These are phyloP conservation scores for Brevipalpus yothersi DNA, from an alignment of 1,140 invertebrate genomes.

Conservation along the genomic window DNA sequence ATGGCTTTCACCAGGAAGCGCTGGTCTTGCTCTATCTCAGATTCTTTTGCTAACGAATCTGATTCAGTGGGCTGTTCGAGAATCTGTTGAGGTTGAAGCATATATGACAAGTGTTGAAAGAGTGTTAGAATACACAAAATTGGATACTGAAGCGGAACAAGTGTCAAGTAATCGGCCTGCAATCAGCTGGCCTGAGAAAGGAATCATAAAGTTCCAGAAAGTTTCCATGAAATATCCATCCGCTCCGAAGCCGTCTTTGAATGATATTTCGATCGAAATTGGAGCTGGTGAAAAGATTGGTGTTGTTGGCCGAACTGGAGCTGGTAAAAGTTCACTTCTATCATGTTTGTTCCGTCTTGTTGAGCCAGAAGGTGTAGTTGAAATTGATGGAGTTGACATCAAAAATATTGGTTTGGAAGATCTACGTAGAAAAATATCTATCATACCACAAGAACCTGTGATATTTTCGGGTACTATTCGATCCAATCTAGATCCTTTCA, in stretches of 20 bases:
- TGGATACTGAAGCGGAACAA: conserved; percentile 33
- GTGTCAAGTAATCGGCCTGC: conserved; percentile 34
- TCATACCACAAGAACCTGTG: conserved; percentile 37
- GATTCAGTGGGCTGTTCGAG: conserved; percentile 56
- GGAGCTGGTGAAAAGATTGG: conserved; percentile 18
- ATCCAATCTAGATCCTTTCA: conserved; percentile 16
- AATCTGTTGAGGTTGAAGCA: conserved; percentile 50
- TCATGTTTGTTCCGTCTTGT: conserved; percentile 20
- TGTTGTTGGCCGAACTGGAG: conserved; percentile 24
- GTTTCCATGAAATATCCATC: conserved; percentile 38
- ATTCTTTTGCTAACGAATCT: conserved; percentile 43
- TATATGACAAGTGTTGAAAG: conserved; percentile 62
- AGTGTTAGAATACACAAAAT: conserved; percentile 44
- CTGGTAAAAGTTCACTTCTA: conserved; percentile 22
- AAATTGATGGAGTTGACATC: conserved; percentile 25
- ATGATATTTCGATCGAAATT: conserved; percentile 30
- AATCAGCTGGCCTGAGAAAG: conserved; percentile 38
- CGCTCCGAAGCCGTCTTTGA: conserved; percentile 35
- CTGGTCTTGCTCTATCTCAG: conserved; percentile 48
- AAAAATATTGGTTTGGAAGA: conserved; percentile 22
- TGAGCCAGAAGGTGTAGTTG: conserved; percentile 18
- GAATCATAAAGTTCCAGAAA: conserved; percentile 39
- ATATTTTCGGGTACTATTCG: conserved; percentile 37
- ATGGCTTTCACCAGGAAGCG: background rate
- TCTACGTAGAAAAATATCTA: conserved; percentile 21